phyloP scores from a whole-genome alignment of 2,113 vertebrate genomes.

The Pelecanoides urinatrix region DNA sequence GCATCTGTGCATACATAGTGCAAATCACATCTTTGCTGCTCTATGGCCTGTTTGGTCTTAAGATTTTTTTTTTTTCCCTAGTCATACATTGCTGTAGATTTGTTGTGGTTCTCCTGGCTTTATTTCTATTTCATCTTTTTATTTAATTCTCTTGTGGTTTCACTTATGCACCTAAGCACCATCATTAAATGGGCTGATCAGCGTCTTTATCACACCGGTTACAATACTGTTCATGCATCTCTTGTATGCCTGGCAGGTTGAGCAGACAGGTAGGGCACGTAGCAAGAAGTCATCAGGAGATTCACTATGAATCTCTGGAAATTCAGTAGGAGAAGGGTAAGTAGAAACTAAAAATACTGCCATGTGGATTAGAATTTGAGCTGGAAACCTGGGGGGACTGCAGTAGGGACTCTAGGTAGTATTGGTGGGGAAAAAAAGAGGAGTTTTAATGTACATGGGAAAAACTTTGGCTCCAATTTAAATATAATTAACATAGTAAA shows the following conservation, averaged over 20 bases:
- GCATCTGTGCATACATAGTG: background rate
- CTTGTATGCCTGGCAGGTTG: background rate
- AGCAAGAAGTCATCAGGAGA: background rate
- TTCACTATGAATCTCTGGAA: background rate
- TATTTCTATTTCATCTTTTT: background rate
- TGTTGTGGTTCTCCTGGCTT: background rate
- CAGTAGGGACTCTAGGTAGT: background rate
- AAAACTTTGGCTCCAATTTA: background rate
- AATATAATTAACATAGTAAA: background rate
- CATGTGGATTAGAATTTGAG: background rate
- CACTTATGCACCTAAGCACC: background rate
- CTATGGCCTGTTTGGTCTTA: background rate
- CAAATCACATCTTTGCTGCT: background rate
- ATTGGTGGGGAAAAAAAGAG: background rate
- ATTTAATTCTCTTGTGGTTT: background rate
- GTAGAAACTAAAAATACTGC: background rate
- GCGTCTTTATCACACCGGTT: background rate
- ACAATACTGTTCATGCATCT: rapidly evolving
- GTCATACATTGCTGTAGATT: background rate
- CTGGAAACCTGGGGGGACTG: background rate
- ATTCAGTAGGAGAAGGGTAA: background rate
- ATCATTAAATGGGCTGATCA: background rate
- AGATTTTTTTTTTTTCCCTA: background rate
- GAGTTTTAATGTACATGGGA: background rate
- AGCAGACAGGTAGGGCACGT: background rate